Percentiles rank a stretch among this genome's conserved stretches.
These are phyloP conservation scores for Dendrophyllia cribrosa DNA, from an alignment of 64 coral and sea anemone species.

Conservation along the genomic window DNA sequence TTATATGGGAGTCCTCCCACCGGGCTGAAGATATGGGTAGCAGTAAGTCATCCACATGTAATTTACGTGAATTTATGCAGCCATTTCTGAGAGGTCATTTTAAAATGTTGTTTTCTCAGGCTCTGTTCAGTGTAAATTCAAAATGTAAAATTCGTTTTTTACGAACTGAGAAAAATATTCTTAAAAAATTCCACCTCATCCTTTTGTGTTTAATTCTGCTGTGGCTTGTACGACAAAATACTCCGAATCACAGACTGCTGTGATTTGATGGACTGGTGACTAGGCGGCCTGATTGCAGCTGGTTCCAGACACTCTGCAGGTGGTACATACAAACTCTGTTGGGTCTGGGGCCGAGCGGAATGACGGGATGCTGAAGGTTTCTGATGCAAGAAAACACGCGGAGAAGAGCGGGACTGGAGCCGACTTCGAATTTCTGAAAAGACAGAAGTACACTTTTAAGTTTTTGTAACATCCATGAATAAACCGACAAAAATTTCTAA, in stretches of 20 bases:
- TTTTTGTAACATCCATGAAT: background rate
- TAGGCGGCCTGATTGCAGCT: constrained; percentile 88
- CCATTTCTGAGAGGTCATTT: too few relatives aligned
- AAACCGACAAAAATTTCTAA: too few relatives aligned
- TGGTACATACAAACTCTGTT: constrained; percentile 92
- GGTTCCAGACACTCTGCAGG: constrained; percentile 75
- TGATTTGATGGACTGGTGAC: constrained; percentile 99
- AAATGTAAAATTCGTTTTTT: background rate
- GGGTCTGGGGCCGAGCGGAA: constrained; percentile 71
- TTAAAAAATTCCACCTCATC: background rate
- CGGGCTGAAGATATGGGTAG: too few relatives aligned
- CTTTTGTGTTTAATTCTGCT: constrained; percentile 37
- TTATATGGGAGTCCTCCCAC: too few relatives aligned
- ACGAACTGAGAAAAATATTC: background rate
- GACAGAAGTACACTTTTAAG: background rate
- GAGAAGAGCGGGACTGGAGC: constrained; percentile 91
- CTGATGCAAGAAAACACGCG: constrained; percentile 97
- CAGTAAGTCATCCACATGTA: too few relatives aligned
- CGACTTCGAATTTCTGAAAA: constrained; percentile 91
- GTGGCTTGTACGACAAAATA: constrained; percentile 95
- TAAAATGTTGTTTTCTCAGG: too few relatives aligned
- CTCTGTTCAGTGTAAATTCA: too few relatives aligned
- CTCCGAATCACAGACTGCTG: constrained; percentile 96
- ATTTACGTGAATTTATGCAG: too few relatives aligned
- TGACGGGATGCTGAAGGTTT: constrained; percentile 72